Evolutionary conservation across 2,797 vertebrate genomes (phyloP), one percentile per base, ranked within the genome.

Genomic region (Esox masquinongy): DNA sequence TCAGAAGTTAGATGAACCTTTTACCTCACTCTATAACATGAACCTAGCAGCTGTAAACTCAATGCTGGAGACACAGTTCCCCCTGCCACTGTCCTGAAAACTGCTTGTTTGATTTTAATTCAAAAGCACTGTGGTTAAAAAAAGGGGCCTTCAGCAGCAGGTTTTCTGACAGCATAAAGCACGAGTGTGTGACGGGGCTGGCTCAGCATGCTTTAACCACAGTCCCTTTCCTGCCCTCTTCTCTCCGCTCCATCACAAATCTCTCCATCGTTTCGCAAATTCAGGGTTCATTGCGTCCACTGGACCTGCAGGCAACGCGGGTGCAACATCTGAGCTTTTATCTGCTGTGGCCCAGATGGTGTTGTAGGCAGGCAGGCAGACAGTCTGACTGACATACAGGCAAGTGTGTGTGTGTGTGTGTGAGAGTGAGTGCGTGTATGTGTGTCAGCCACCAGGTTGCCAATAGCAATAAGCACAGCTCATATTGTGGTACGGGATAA

Each of bases 321-420:
- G 89, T 75, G 90, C 85, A 82, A 88, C 92, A 88, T 91, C 89
- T 88, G 89, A 93, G 92, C 91, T 92, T 94, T 94, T 93, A 94
- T 95, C 93, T 93, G 90, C 84, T 82, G 69, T 73, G 76, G 88
- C 90, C 90, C 92, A 94, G 93, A 92, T 91, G 92, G 90, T 90
- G 90, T 88, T 81, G 86, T 80, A n/a, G 53, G 76, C 84, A 70
- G 70, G 74, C 72, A 39, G 77, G 89, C 61, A 64, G 85, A 56
- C 53, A 56, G 53, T 8, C 53, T n/a, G 53, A 9, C 53, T n/a
- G 17, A 5, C 3, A 29, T 39, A 16, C 4, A 39, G 36, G 36
- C 36, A 39, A n/a, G 56, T 26, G 59, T 26, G 24, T 63, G 61
- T 68, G 34, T 68, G 66, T 68, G 34, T 68, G 66, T 68, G 67